These are phyloP conservation scores for Pterocles burchelli DNA, from an alignment of 2,113 vertebrate species.

Conservation along the genomic window DNA sequence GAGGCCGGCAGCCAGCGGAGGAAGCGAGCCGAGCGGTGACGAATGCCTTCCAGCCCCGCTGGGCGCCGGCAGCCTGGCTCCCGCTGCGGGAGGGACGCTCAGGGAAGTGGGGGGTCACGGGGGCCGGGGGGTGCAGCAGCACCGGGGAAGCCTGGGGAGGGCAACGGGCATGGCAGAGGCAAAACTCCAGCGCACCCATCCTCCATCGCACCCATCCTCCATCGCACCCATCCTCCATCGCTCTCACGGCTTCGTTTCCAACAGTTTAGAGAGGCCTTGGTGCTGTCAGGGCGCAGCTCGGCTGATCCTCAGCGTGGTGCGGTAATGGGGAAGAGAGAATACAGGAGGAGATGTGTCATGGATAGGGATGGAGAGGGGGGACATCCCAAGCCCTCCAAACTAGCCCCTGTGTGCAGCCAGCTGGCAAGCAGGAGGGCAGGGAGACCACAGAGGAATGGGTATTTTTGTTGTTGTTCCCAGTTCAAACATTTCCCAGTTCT, in stretches of 20 bases:
- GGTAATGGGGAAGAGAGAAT: background rate
- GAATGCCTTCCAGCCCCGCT: background rate
- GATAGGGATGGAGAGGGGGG: background rate
- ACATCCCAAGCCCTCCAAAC: background rate
- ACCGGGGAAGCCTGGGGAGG: fast-evolving
- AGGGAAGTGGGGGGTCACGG: fast-evolving
- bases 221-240: background rate
- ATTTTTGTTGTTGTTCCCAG: background rate
- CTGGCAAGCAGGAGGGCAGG: background rate
- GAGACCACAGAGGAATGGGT: background rate
- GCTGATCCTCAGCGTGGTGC: background rate
- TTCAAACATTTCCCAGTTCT: background rate
- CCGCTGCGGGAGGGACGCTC: fast-evolving
- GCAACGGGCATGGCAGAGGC: background rate
- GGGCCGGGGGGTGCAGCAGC: background rate
- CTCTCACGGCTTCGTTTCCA: background rate
- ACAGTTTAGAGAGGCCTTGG: background rate
- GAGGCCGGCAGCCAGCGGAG: background rate
- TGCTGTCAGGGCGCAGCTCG: background rate
- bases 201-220: background rate
- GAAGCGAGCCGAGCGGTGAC: background rate
- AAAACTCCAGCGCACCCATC: background rate
- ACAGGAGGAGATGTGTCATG: fast-evolving
- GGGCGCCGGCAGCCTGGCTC: background rate
- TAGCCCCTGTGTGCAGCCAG: fast-evolving